These are phyloP conservation scores for Agapostemon virescens DNA, from an alignment of 2,888 invertebrate genomes.

Conservation along the genomic window DNA sequence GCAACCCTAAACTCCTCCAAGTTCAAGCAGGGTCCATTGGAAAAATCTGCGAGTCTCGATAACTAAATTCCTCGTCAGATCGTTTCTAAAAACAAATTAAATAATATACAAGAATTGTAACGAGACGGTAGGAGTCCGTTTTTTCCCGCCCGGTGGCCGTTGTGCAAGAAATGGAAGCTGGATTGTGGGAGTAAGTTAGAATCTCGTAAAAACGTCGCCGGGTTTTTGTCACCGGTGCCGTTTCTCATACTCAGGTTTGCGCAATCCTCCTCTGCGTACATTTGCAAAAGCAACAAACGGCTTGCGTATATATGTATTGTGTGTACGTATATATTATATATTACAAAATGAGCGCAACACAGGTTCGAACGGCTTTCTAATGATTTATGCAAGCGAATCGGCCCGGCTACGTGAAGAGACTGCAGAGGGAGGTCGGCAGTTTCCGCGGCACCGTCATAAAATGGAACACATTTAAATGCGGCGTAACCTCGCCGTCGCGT, in stretches of 20 bases:
- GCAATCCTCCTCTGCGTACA: conserved; percentile 37
- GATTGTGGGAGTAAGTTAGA: conserved; percentile 16
- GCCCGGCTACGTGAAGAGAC: conserved; percentile 41
- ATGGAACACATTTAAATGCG: conserved; percentile 53
- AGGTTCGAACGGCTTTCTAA: conserved; percentile 49
- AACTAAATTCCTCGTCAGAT: neutral
- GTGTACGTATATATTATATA: neutral
- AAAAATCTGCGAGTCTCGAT: too few species aligned
- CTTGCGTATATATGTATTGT: neutral
- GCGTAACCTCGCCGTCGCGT: conserved; percentile 45
- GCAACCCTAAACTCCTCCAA: too few species aligned
- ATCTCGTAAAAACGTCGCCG: conserved; percentile 22
- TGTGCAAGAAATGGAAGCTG: neutral
- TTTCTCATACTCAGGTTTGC: conserved; percentile 27
- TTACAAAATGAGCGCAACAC: conserved; percentile 47
- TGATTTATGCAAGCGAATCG: conserved; percentile 56
- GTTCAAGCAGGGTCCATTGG: too few species aligned
- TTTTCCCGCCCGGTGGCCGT: neutral
- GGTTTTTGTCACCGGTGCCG: conserved; percentile 44
- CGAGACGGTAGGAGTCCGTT: neutral
- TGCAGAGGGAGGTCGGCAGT: conserved; percentile 15
- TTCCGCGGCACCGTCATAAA: conserved; percentile 46
- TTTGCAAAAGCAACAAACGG: conserved; percentile 41
- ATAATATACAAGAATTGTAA: neutral
- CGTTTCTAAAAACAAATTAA: too few species aligned